Percentiles rank a stretch among this genome's conserved stretches.
Evolutionary conservation across 2,113 vertebrate genomes (phyloP).

Genomic region (cattle (Bos taurus)): ARS-UCD2.0 NC_037329.1:85560001-85560500

Average conservation of each 20-base stretch:
- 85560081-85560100: not conserved
- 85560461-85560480: not conserved
- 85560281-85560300: not conserved
- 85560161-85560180: not conserved
- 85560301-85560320: not conserved
- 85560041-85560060: not conserved
- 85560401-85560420: not conserved
- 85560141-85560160: not conserved
- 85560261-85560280: not conserved
- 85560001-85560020: not conserved
- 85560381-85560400: not conserved
- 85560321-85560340: not conserved
- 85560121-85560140: not conserved
- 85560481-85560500: not conserved
- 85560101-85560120: not conserved
- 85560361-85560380: not conserved
- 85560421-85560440: not conserved
- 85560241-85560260: not conserved
- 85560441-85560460: not conserved
- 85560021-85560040: not conserved
- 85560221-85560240: not conserved
- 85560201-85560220: not conserved
- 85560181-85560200: not conserved
- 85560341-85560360: not conserved
- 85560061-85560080: not conserved